Base-by-base conservation (phyloP, 2,113 vertebrate species). In the Lota lota region DNA sequence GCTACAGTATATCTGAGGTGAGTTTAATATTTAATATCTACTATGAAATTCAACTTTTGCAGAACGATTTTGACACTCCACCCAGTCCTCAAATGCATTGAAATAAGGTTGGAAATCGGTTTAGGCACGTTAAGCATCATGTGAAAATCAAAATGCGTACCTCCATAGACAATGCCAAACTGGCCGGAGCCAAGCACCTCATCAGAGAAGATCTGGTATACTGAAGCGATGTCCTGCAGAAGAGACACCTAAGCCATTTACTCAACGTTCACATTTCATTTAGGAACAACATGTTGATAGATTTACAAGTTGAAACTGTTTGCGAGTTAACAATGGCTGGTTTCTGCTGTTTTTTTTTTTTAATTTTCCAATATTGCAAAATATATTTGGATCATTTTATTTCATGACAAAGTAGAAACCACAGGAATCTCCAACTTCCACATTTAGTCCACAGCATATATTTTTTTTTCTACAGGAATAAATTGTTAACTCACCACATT, bases 121-220 rank as follows among this genome's bases (percentile, higher is more conserved):
- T 62, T 22, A 28, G 61, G 15, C 22, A 71, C 12, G 18, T 17
- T 69, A 62, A 14, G 54, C 15, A 18, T 5, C 16, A 36, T 64
- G 16, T 17, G 28, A 11, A 50, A 33, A 47, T 33, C 18, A n/a
- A 0, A 20, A 19, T 10, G 56, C 87, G 78, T 93, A 98, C 97
- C 97, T 94, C 97, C 97, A 77, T 98, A 98, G 33, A 99, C 97
- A 36, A 98, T 97, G 73, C 97, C 97, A 87, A 99, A 99, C 87
- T 99, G 97, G 76, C 97, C 97, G 16, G 97, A 99, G 68, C 97
- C 97, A 85, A 99, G 89, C 68, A 99, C 97, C 83, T 99, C 97
- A 86, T 99, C 97, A 24, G 96, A 96, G 93, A 99, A 99, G 85
- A 99, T 99, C 78, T 99, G 97, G 88, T 99, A 99, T 65, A 99